A percentile compares a stretch with the other conserved stretches of the same genome.
phyloP scores from a whole-genome alignment of 2,113 vertebrate genomes.

The Archocentrus centrarchus region DNA sequence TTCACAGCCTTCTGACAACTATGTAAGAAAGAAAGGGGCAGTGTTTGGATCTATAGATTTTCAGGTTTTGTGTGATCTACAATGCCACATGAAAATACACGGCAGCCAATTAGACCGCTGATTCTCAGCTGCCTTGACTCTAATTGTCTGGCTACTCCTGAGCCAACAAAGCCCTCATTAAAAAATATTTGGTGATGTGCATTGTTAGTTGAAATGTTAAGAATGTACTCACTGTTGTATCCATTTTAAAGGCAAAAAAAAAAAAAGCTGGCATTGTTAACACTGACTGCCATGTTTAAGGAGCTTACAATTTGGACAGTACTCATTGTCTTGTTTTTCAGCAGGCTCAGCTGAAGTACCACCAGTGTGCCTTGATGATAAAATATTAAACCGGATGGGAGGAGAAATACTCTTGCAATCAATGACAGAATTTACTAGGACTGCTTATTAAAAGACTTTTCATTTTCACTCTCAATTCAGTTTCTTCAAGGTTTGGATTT shows the following conservation, averaged over 20 bases:
- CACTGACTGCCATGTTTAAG: neutral
- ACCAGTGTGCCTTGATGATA: neutral
- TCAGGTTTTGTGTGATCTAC: conserved; percentile 24
- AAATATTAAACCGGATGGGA: neutral
- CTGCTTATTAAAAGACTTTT: neutral
- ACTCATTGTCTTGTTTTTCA: conserved; percentile 9
- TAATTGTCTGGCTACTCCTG: conserved; percentile 38
- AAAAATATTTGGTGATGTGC: conserved; percentile 21
- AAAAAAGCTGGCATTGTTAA: neutral
- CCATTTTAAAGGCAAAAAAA: neutral
- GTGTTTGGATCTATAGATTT: conserved; percentile 33
- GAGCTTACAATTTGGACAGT: neutral
- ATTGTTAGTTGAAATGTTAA: neutral
- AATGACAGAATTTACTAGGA: neutral
- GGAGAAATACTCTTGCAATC: neutral
- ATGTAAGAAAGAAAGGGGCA: neutral
- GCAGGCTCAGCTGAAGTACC: conserved; percentile 5
- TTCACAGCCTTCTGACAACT: neutral
- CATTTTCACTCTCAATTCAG: neutral
- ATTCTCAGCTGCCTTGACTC: conserved; percentile 1
- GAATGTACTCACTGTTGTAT: neutral
- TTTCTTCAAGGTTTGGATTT: conserved; percentile 15
- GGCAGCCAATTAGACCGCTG: conserved; percentile 53
- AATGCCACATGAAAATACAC: conserved; percentile 20
- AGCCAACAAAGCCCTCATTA: conserved; percentile 50